Conservation (phyloP, 2,888 invertebrate species). For the Brachynemurus nebulosus region DNA sequence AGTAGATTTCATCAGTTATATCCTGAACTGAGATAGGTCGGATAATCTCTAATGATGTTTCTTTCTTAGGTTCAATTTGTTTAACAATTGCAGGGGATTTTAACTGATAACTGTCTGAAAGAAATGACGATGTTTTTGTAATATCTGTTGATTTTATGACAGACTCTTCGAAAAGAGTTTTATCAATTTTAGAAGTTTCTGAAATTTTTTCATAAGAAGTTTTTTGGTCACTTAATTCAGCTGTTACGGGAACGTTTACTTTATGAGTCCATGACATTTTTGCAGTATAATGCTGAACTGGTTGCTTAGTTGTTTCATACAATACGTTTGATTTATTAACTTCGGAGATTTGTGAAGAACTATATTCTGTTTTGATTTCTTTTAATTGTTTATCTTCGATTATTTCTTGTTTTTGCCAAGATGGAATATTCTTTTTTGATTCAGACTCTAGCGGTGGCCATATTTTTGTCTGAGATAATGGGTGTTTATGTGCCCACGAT, state of each 20-base stretch:
- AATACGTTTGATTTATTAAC: constrained; percentile 4
- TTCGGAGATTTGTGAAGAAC: constrained; percentile 5
- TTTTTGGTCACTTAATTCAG: constrained; percentile 7
- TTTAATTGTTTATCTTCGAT: constrained; percentile 19
- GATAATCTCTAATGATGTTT: constrained; percentile 19
- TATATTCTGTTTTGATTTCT: constrained; percentile 4
- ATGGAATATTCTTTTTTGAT: constrained; percentile 23
- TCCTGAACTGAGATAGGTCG: constrained; percentile 31
- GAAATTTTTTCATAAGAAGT: constrained; percentile 1
- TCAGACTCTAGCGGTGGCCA: constrained; percentile 34
- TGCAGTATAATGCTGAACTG: constrained; percentile 29
- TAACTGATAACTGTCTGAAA: constrained; percentile 27
- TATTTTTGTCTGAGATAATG: constrained; percentile 33
- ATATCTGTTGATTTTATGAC: constrained; percentile 33
- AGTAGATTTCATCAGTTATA: constrained; percentile 34
- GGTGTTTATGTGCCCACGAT: constrained; percentile 38
- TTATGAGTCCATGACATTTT: constrained; percentile 30
- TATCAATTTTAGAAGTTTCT: constrained; percentile 18
- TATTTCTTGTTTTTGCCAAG: constrained; percentile 28
- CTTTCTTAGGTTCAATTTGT: constrained; percentile 26
- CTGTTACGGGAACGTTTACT: constrained; percentile 28
- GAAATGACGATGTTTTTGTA: constrained; percentile 35
- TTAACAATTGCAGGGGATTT: constrained; percentile 37
- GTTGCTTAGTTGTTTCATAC: constrained; percentile 15
- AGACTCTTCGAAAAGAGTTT: constrained; percentile 29